These are phyloP conservation scores for Penaeus monodon DNA, from an alignment of 2,888 invertebrate genomes.

Conservation along the genomic window DNA sequence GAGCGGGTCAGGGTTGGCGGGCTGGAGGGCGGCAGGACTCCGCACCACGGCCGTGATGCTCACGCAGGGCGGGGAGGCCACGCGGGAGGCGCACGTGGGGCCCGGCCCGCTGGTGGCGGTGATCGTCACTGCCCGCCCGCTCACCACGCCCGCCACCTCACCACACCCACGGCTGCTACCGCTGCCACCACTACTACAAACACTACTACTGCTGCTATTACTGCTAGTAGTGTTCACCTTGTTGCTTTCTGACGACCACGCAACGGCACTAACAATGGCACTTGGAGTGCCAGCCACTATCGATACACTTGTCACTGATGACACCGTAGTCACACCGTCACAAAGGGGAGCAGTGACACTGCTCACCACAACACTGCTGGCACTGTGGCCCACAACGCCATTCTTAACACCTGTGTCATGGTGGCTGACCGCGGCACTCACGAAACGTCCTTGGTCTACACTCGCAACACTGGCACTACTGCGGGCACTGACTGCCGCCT, in stretches of 20 bases:
- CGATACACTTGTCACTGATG: conserved; percentile 31
- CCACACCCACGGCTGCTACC: conserved; percentile 33
- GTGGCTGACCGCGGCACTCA: conserved; percentile 30
- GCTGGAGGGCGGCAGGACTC: conserved; percentile 46
- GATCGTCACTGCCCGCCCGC: conserved; percentile 62
- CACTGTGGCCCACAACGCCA: conserved; percentile 17
- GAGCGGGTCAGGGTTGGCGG: conserved; percentile 39
- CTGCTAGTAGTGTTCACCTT: conserved; percentile 24
- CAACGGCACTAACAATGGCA: conserved; percentile 33
- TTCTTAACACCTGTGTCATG: conserved; percentile 22
- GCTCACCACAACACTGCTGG: conserved; percentile 41
- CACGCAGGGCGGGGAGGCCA: conserved; percentile 63
- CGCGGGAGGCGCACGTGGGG: conserved; percentile 51
- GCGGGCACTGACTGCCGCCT: background rate
- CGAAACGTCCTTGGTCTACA: conserved; percentile 3
- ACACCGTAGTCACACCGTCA: conserved; percentile 14
- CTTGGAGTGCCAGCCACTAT: conserved; percentile 31
- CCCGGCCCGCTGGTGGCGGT: conserved; percentile 64
- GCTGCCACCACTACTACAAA: background rate
- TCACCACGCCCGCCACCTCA: conserved; percentile 59
- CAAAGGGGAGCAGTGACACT: conserved; percentile 24
- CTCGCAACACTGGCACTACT: too few relatives aligned
- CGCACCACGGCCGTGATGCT: conserved; percentile 65
- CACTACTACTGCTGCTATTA: background rate
- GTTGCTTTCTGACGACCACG: conserved; percentile 32